Base-by-base conservation (phyloP, 2,113 vertebrate species). In the Oryzias melastigma region DNA sequence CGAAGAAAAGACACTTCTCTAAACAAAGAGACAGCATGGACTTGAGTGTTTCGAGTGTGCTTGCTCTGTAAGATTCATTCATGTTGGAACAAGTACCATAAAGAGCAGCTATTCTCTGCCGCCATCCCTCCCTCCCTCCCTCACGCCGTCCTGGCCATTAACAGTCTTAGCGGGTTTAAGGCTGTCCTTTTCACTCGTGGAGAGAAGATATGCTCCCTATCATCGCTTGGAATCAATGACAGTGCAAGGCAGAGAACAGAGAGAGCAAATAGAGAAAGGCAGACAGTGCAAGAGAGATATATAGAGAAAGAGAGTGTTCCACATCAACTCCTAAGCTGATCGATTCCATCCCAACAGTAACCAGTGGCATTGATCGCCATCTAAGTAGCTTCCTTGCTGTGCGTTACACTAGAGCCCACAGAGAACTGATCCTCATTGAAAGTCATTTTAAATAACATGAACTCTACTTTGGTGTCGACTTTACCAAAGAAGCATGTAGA, bases 321-420 rank as follows among this genome's bases (percentile, higher is more conserved):
- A 82, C 72, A 87, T 87, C 73, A 80, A 75, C 70, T 77, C 72
- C 72, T 68, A 62, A 84, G 75, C 80, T 79, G 81, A 91, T 91
- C 84, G 89, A 91, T 90, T 75, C 58, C 62, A 80, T 84, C 72
- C 81, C 76, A 82, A 85, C 82, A 77, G 78, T 65, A 71, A 82
- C 68, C 83, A 66, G 85, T 86, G 71, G 74, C 83, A 90, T 90
- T 83, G 88, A 92, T 90, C 35, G 72, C 44, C 63, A 64, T 68
- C 78, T 90, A 89, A 88, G 87, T 84, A 88, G 78, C 82, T 80
- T 81, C 77, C 69, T 70, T 7, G 47, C 73, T 85, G 79, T 75
- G 83, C 75, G 71, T 82, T 76, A 82, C 27, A 68, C 56, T 27
- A 71, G 67, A 77, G 74, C 74, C 77, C 75, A 79, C 76, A 69